phyloP scores from a whole-genome alignment of 2,797 vertebrate species.

The Taeniopygia guttata region DNA sequence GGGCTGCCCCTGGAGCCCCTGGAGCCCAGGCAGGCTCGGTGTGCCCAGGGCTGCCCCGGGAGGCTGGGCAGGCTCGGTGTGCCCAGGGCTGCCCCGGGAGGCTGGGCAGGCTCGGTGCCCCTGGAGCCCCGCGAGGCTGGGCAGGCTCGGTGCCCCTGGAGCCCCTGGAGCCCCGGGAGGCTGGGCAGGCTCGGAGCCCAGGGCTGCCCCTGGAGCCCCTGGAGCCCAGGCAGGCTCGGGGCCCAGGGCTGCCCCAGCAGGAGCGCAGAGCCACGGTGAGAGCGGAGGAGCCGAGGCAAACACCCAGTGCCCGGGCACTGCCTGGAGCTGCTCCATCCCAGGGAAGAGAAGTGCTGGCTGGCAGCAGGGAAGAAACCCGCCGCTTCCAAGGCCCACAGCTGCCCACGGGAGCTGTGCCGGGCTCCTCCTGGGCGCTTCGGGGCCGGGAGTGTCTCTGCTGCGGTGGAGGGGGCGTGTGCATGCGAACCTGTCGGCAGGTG shows the following conservation, averaged over 20 bases:
- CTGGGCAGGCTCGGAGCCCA: background rate
- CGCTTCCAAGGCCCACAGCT: rapidly evolving
- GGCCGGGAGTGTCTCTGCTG: background rate
- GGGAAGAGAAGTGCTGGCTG: background rate
- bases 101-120: rapidly evolving
- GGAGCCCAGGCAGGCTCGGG: background rate
- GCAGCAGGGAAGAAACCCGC: background rate
- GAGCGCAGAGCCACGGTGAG: background rate
- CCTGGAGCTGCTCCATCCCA: background rate
- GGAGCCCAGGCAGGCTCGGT: too few species aligned
- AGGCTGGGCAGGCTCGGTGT: background rate
- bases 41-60: too few species aligned
- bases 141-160: background rate
- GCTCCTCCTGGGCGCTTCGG: background rate
- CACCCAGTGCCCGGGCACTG: background rate
- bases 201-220: too few species aligned
- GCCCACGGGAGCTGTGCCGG: rapidly evolving
- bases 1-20: too few species aligned
- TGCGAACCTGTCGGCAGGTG: slow-evolving; percentile 3
- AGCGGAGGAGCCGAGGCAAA: background rate
- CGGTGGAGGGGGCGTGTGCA: background rate
- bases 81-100: too few species aligned
- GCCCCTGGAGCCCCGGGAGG: background rate
- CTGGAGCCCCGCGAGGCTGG: background rate
- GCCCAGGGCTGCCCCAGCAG: background rate